phyloP scores from a whole-genome alignment of 2,888 invertebrate genomes.

The Ochropleura leucogaster region DNA sequence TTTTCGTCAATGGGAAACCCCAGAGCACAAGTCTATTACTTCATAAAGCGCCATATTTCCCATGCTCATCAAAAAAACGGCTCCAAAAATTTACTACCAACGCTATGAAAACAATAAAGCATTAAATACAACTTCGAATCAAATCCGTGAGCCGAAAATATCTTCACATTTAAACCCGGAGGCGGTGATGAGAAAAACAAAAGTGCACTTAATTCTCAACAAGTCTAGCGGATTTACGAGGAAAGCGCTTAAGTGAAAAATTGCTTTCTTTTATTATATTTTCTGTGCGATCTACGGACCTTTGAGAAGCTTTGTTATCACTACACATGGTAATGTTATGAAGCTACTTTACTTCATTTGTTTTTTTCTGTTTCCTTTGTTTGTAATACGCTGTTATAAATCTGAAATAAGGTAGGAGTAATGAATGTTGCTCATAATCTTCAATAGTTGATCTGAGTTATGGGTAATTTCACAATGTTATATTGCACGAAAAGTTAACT shows the following conservation, averaged over 20 bases:
- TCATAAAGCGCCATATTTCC: neutral
- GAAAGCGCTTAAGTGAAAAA: slow-evolving; percentile 80
- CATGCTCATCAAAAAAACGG: neutral
- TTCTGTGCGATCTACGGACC: slow-evolving; percentile 65
- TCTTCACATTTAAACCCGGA: slow-evolving; percentile 64
- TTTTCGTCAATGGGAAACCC: neutral
- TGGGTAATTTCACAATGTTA: too few relatives aligned
- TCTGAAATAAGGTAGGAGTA: neutral
- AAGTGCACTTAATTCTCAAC: slow-evolving; percentile 82
- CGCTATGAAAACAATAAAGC: slow-evolving; percentile 8
- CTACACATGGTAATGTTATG: slow-evolving; percentile 34
- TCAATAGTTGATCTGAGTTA: neutral
- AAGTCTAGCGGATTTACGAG: slow-evolving; percentile 81
- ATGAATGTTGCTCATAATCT: neutral
- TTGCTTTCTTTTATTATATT: slow-evolving; percentile 82
- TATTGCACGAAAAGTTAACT: too few relatives aligned
- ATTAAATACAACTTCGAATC: slow-evolving; percentile 31
- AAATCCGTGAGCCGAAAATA: slow-evolving; percentile 50
- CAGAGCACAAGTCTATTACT: neutral
- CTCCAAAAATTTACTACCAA: neutral
- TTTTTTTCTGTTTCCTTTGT: neutral
- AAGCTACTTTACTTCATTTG: slow-evolving; percentile 9
- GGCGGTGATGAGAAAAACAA: slow-evolving; percentile 74
- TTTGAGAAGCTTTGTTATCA: slow-evolving; percentile 51
- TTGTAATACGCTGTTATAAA: too few relatives aligned